Evolutionary conservation across 2,888 invertebrate species (phyloP).

Genomic region (Eupithecia dodoneata): DNA sequence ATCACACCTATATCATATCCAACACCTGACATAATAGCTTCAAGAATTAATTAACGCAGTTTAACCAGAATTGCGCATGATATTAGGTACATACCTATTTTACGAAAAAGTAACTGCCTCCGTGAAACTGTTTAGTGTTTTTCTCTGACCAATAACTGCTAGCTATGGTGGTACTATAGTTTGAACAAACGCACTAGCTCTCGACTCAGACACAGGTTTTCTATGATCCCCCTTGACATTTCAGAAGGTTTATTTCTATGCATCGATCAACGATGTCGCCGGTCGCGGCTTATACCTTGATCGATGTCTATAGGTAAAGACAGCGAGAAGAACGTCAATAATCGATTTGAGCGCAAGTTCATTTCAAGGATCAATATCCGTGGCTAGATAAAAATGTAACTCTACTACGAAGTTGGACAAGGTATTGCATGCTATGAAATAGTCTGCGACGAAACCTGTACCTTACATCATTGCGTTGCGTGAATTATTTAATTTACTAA

Average conservation of each 20-base stretch:
- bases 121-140: not conserved
- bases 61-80: constrained; percentile 33
- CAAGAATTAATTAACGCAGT: constrained; percentile 38
- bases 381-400: not conserved
- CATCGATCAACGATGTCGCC: no score
- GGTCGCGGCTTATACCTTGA: no score
- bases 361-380: constrained; percentile 1
- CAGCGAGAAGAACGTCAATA: not conserved
- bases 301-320: no score
- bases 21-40: constrained; percentile 43
- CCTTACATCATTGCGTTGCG: not conserved
- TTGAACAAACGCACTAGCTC: no score
- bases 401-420: not conserved
- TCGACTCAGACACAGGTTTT: not conserved
- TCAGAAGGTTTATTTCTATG: not conserved
- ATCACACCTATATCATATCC: constrained; percentile 1
- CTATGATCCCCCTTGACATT: not conserved
- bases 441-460: not conserved
- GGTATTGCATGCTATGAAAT: not conserved
- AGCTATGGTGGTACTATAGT: not conserved
- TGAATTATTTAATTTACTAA: not conserved
- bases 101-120: not conserved
- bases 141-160: not conserved
- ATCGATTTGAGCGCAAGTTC: not conserved
- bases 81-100: not conserved